phyloP scores from a whole-genome alignment of 2,113 vertebrate species.

The Plotosus lineatus region DNA sequence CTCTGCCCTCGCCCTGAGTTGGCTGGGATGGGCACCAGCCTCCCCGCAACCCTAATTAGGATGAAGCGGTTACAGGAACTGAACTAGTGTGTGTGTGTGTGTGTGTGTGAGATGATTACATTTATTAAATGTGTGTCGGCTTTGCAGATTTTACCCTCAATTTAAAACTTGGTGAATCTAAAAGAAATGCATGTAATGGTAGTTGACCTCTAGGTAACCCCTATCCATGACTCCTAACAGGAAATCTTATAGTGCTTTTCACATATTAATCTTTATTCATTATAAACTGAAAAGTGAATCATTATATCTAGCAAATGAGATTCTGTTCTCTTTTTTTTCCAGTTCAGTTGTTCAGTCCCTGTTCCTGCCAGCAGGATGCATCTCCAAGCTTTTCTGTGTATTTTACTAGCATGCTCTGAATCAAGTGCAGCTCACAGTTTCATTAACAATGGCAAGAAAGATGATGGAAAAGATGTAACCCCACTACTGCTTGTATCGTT shows the following conservation, averaged over 20 bases:
- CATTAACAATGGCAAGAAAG: not conserved
- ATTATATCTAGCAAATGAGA: not conserved
- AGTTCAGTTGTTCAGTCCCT: not conserved
- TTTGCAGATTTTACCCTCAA: not conserved
- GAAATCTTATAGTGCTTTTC: not conserved
- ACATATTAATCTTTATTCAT: not conserved
- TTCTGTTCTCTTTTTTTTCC: not conserved
- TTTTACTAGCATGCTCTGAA: constrained; percentile 24
- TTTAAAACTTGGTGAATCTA: too few species aligned
- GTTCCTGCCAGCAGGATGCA: constrained; percentile 27
- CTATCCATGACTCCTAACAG: not conserved
- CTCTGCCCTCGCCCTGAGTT: too few species aligned
- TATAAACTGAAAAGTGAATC: not conserved
- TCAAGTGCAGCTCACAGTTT: constrained; percentile 2
- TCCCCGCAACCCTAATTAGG: too few species aligned
- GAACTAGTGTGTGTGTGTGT: too few species aligned
- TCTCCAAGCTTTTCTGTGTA: constrained; percentile 28
- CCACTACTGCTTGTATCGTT: constrained; percentile 86
- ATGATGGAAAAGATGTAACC: constrained; percentile 47
- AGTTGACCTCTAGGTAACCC: not conserved
- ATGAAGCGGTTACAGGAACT: too few species aligned
- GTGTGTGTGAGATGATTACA: too few species aligned
- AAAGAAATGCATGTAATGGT: too few species aligned
- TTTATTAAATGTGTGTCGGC: not conserved
- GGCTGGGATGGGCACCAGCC: too few species aligned